Conservation (phyloP, 1,140 invertebrate genomes). For the Micrasema longulum region DNA sequence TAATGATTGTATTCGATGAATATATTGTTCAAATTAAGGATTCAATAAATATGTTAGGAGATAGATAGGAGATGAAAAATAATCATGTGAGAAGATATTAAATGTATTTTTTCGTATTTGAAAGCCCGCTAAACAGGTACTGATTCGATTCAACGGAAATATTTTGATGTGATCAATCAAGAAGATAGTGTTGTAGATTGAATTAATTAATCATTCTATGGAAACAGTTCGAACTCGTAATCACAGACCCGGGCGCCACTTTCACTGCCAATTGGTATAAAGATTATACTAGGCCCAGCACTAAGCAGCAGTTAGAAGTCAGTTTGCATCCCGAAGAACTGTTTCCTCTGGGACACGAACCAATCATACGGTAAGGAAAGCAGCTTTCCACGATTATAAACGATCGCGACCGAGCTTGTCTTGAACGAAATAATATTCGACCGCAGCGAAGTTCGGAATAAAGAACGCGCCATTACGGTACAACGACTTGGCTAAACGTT, state of each 20-base stretch:
- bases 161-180: too few species aligned
- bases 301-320: too few species aligned
- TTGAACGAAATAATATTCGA: constrained; percentile 25
- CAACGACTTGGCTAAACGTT: constrained; percentile 32
- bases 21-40: too few species aligned
- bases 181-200: background rate
- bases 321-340: background rate
- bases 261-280: background rate
- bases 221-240: background rate
- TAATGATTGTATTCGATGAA: too few species aligned
- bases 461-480: constrained; percentile 32
- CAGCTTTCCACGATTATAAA: constrained; percentile 23
- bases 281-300: background rate
- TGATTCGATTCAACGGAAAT: too few species aligned
- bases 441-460: constrained; percentile 18
- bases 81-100: too few species aligned
- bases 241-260: background rate
- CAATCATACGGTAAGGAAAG: constrained; percentile 15
- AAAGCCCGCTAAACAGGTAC: too few species aligned
- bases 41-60: too few species aligned
- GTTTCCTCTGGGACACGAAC: background rate
- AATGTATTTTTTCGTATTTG: too few species aligned
- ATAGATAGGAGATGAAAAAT: too few species aligned
- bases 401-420: constrained; percentile 28
- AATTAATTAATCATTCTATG: constrained; percentile 3